These are phyloP conservation scores for Rhinatrema bivittatum DNA, from an alignment of 2,797 vertebrate species.

Conservation along the genomic window DNA sequence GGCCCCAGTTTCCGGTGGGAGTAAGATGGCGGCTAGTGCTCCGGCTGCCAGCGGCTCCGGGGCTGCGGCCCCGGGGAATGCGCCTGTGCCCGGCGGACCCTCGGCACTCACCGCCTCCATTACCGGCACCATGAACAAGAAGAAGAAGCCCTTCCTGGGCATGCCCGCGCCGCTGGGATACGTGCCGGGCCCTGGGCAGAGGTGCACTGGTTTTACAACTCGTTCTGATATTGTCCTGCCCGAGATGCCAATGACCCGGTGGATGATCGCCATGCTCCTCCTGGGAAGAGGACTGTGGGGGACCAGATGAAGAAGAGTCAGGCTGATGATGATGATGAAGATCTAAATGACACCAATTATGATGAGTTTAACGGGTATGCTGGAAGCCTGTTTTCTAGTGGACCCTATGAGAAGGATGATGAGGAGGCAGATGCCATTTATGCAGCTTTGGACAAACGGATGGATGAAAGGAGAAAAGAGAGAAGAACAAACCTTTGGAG, in stretches of 20 bases:
- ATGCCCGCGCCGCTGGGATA: constrained; percentile 95
- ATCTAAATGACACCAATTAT: constrained; percentile 95
- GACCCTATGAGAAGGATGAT: constrained; percentile 94
- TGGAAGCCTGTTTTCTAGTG: constrained; percentile 94
- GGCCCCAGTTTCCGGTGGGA: too few species aligned
- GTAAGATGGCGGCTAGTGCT: constrained; percentile 7
- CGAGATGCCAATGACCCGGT: constrained; percentile 96
- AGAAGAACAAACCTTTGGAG: constrained; percentile 48
- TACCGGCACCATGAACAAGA: constrained; percentile 74
- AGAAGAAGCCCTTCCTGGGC: constrained; percentile 94
- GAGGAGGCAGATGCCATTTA: constrained; percentile 97
- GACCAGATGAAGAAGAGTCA: constrained; percentile 98
- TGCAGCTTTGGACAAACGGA: constrained; percentile 89
- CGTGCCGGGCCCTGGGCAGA: constrained; percentile 87
- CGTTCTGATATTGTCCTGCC: constrained; percentile 94
- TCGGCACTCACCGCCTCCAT: constrained; percentile 46
- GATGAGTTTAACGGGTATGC: constrained; percentile 98
- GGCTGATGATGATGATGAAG: too few species aligned
- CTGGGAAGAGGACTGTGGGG: constrained; percentile 91
- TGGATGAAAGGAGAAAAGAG: constrained; percentile 96
- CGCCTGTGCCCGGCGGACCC: constrained; percentile 35
- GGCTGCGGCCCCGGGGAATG: constrained; percentile 8
- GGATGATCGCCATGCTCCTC: constrained; percentile 91
- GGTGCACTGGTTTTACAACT: constrained; percentile 97
- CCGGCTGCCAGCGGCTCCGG: constrained; percentile 16